phyloP scores from a whole-genome alignment of 2,113 vertebrate species.

The Aix galericulata region DNA sequence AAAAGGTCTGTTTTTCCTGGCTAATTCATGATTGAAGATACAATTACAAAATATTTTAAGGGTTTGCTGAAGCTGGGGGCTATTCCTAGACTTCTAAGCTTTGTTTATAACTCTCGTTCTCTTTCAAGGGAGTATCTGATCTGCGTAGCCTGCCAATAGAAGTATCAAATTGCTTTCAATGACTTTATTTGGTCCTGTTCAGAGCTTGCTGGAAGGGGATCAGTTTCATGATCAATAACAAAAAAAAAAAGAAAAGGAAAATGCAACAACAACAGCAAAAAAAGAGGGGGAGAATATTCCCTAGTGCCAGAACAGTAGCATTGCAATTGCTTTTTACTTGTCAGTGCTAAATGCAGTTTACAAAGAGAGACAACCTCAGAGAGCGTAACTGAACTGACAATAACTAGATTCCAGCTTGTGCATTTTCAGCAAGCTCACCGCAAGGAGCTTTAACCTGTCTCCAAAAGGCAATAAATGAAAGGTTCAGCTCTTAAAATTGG shows the following conservation, averaged over 20 bases:
- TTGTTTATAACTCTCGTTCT: slow-evolving; percentile 76
- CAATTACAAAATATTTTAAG: slow-evolving; percentile 84
- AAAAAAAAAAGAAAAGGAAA: neutral
- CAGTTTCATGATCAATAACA: slow-evolving; percentile 83
- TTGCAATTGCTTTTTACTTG: slow-evolving; percentile 77
- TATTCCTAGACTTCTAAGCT: slow-evolving; percentile 81
- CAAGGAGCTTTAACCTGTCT: slow-evolving; percentile 50
- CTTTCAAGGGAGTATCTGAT: slow-evolving; percentile 76
- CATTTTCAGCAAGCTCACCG: slow-evolving; percentile 36
- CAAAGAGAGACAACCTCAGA: slow-evolving; percentile 62
- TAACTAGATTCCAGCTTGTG: slow-evolving; percentile 4
- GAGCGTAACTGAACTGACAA: neutral
- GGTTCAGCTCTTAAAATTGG: slow-evolving; percentile 77
- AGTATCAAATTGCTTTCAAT: slow-evolving; percentile 80
- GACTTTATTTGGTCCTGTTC: slow-evolving; percentile 81
- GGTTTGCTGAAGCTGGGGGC: slow-evolving; percentile 82
- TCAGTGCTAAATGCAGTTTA: slow-evolving; percentile 79
- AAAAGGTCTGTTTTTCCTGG: slow-evolving; percentile 75
- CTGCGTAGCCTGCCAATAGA: slow-evolving; percentile 70
- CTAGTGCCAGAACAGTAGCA: slow-evolving; percentile 76
- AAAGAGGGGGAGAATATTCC: slow-evolving; percentile 39
- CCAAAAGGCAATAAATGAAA: slow-evolving; percentile 77
- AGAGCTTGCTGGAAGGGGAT: slow-evolving; percentile 80
- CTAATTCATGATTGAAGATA: slow-evolving; percentile 80
- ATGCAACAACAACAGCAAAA: neutral